Percentiles rank a stretch among this genome's conserved stretches.
phyloP scores from a whole-genome alignment of 1,140 invertebrate genomes.

The Augochlora pura region DNA sequence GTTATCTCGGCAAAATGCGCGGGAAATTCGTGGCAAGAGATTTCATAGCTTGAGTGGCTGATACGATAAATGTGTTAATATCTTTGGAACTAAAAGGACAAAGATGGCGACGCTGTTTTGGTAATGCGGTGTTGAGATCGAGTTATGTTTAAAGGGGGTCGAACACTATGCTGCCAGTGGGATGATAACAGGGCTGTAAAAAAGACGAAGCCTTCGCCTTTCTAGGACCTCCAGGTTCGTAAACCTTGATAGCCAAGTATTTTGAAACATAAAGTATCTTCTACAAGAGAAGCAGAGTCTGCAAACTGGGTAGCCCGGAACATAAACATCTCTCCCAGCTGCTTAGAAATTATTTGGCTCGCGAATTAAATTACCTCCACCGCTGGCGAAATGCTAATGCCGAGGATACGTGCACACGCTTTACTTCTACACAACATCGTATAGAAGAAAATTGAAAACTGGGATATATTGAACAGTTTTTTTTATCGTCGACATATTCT shows the following conservation, averaged over 20 bases:
- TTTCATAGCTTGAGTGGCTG: background rate
- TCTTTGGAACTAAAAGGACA: background rate
- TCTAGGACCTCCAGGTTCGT: background rate
- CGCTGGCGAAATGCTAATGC: background rate
- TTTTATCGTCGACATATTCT: too few species aligned
- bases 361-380: background rate
- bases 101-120: background rate
- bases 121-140: background rate
- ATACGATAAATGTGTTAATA: conserved; percentile 3
- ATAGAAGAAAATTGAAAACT: background rate
- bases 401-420: too few species aligned
- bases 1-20: background rate
- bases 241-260: background rate
- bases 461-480: too few species aligned
- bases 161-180: background rate
- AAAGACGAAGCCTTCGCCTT: background rate
- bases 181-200: background rate
- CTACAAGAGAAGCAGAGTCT: background rate
- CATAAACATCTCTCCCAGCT: background rate
- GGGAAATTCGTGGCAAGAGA: background rate
- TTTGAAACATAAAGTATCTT: conserved; percentile 2
- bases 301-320: background rate
- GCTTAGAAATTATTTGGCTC: background rate
- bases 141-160: background rate
- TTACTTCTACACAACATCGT: too few species aligned